These are phyloP conservation scores for Bursaphelenchus okinawaensis DNA, from an alignment of 2,888 invertebrate species.

Conservation along the genomic window DNA sequence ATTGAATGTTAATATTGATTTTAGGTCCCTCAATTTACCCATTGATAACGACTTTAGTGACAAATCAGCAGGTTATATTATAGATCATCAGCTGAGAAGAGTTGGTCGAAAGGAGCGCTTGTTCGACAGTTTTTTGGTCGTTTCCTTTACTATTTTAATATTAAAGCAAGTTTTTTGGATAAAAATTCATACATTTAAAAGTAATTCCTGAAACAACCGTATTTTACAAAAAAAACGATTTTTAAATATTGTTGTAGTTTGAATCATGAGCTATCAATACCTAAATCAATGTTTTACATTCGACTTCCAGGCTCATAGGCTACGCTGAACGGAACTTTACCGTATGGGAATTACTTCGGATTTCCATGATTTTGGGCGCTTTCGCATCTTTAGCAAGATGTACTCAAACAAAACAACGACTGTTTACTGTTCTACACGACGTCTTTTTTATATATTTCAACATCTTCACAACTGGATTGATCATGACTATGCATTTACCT, in stretches of 20 bases:
- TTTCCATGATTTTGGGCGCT: slow-evolving; percentile 22
- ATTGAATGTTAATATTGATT: no score
- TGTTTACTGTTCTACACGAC: slow-evolving; percentile 33
- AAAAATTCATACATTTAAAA: no score
- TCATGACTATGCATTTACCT: slow-evolving; percentile 22
- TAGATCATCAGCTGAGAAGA: slow-evolving; percentile 30
- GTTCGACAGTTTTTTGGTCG: slow-evolving; percentile 10
- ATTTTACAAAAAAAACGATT: no score
- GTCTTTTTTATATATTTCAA: slow-evolving; percentile 30
- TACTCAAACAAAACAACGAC: slow-evolving; percentile 25
- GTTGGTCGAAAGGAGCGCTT: slow-evolving; percentile 18
- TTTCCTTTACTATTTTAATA: slow-evolving; percentile 12
- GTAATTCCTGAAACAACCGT: no score
- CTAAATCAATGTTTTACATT: not conserved
- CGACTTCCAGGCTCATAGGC: slow-evolving; percentile 22
- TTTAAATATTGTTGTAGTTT: not conserved
- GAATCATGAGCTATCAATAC: not conserved
- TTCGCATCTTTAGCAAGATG: slow-evolving; percentile 15
- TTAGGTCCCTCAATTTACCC: slow-evolving; percentile 26
- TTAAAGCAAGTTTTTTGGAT: slow-evolving; percentile 23
- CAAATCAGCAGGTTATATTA: slow-evolving; percentile 32
- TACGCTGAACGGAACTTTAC: slow-evolving; percentile 11
- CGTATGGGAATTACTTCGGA: slow-evolving; percentile 27
- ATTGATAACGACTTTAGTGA: slow-evolving; percentile 31
- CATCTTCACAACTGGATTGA: slow-evolving; percentile 31